A percentile compares a stretch with the other conserved stretches of the same genome.
Evolutionary conservation across 1,140 invertebrate genomes (phyloP).

Genomic region (Acromyrmex charruanus): DNA sequence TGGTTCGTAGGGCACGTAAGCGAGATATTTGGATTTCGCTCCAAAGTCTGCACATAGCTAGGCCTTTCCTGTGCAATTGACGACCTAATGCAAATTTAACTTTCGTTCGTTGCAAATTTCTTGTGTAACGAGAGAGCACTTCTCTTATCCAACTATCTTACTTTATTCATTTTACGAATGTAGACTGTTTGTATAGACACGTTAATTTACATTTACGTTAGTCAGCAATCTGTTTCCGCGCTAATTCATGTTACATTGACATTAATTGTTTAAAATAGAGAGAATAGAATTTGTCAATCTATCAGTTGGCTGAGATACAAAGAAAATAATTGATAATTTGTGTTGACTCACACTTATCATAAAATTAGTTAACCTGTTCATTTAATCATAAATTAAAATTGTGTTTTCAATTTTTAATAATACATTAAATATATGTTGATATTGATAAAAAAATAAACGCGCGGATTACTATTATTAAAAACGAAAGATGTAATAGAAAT

Average conservation of each 20-base stretch:
- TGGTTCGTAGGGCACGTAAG: slow-evolving; percentile 15
- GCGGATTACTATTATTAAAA: neutral
- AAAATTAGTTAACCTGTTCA: neutral
- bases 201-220: neutral
- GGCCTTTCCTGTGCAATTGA: neutral
- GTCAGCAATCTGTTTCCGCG: neutral
- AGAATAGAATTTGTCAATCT: neutral
- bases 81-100: slow-evolving; percentile 19
- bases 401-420: neutral
- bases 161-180: slow-evolving; percentile 15
- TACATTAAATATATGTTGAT: neutral
- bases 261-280: neutral
- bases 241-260: neutral
- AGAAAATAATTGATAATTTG: neutral
- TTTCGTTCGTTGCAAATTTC: neutral
- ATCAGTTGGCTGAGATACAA: neutral
- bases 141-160: neutral
- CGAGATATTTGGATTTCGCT: slow-evolving; percentile 18
- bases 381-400: neutral
- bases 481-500: neutral
- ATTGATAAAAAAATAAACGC: slow-evolving; percentile 2
- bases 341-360: neutral
- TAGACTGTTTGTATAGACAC: neutral
- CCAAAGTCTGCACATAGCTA: neutral
- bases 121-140: neutral